Percentiles rank a stretch among this genome's conserved stretches.
phyloP scores from a whole-genome alignment of 2,888 invertebrate species.

The Ephialtes manifestator region DNA sequence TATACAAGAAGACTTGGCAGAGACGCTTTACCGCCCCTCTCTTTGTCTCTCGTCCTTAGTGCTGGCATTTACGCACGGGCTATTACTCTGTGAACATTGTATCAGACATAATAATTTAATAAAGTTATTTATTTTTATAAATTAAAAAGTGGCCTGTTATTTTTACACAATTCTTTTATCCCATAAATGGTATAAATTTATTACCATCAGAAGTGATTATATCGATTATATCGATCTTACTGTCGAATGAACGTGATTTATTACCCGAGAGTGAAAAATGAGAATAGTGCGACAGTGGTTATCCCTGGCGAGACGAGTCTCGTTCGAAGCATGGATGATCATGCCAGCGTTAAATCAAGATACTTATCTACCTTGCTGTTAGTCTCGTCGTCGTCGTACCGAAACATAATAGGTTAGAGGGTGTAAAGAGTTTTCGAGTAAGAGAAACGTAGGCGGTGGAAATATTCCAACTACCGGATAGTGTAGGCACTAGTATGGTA shows the following conservation, averaged over 20 bases:
- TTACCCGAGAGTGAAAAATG: background rate
- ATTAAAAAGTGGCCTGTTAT: too few species aligned
- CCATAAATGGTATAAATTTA: background rate
- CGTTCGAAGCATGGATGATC: conserved; percentile 41
- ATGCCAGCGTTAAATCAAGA: conserved; percentile 65
- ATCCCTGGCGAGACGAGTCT: conserved; percentile 51
- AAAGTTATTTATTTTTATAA: too few species aligned
- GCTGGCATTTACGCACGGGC: too few species aligned
- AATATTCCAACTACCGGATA: conserved; percentile 45
- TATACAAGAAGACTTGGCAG: too few species aligned
- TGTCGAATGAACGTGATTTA: background rate
- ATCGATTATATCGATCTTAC: background rate
- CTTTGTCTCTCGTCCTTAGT: too few species aligned
- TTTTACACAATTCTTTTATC: too few species aligned
- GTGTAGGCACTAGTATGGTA: background rate
- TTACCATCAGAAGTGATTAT: background rate
- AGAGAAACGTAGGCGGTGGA: conserved; percentile 55
- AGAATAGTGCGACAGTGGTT: background rate
- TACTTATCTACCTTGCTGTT: conserved; percentile 60
- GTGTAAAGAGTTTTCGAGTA: background rate
- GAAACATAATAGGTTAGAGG: conserved; percentile 28
- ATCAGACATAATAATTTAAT: too few species aligned
- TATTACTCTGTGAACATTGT: too few species aligned
- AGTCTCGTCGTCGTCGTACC: conserved; percentile 57
- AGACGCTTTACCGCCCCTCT: too few species aligned